Conservation (phyloP, 2,113 vertebrate genomes). For the Anthoscopus minutus region DNA sequence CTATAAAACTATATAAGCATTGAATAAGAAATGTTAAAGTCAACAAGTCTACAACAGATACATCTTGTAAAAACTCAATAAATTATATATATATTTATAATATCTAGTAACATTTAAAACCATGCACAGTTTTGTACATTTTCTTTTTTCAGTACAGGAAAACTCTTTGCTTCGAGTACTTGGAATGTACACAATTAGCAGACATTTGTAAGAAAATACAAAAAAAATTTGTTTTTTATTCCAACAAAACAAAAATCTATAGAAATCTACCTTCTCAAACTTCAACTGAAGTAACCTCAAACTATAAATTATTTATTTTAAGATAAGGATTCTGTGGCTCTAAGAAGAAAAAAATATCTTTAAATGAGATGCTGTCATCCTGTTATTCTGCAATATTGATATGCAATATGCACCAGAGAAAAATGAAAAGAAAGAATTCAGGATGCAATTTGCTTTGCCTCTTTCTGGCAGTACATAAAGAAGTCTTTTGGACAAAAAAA, state of each 20-base stretch:
- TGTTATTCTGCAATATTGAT: constrained; percentile 7
- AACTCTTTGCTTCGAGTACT: constrained; percentile 39
- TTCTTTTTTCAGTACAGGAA: constrained; percentile 54
- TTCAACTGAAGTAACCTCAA: constrained; percentile 50
- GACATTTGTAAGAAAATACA: constrained; percentile 74
- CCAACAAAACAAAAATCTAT: constrained; percentile 64
- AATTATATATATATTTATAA: constrained; percentile 80
- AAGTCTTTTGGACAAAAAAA: background rate
- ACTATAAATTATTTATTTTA: constrained; percentile 65
- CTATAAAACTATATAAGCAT: constrained; percentile 74
- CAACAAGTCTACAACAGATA: constrained; percentile 74
- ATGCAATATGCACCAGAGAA: constrained; percentile 22
- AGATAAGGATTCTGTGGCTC: constrained; percentile 54
- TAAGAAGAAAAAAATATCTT: background rate
- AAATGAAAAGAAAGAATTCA: constrained; percentile 18
- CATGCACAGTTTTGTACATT: constrained; percentile 63
- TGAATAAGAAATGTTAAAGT: constrained; percentile 79
- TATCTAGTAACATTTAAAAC: constrained; percentile 71
- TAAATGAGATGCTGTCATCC: constrained; percentile 40
- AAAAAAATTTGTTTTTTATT: constrained; percentile 61
- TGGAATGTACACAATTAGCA: constrained; percentile 73
- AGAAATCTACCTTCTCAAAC: constrained; percentile 68
- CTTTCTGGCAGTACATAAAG: background rate
- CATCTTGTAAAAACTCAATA: constrained; percentile 80
- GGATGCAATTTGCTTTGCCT: background rate